phyloP scores from a whole-genome alignment of 2,888 invertebrate species.

The Orthosia cruda region DNA sequence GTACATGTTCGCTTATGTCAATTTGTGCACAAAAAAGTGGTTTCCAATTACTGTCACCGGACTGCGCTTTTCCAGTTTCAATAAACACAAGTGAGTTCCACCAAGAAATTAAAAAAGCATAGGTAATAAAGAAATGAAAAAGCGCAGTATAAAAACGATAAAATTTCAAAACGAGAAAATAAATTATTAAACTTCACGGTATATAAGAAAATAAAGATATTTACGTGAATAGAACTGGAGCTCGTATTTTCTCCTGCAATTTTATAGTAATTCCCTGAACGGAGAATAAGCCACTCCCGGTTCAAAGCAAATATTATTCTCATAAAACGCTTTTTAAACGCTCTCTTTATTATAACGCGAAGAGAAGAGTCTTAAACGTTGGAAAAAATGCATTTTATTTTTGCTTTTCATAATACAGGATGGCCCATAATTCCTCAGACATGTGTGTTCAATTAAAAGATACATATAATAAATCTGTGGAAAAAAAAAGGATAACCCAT shows the following conservation, averaged over 20 bases:
- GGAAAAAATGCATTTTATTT: background rate
- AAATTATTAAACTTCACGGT: background rate
- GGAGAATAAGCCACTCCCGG: conserved; percentile 25
- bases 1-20: too few relatives aligned
- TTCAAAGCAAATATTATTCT: conserved; percentile 44
- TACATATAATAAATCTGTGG: too few relatives aligned
- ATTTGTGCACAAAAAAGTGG: too few relatives aligned
- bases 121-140: too few relatives aligned
- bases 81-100: too few relatives aligned
- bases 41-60: too few relatives aligned
- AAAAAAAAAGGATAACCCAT: too few relatives aligned
- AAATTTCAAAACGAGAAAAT: background rate
- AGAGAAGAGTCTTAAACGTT: background rate
- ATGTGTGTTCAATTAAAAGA: too few relatives aligned
- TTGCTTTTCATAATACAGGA: background rate
- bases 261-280: conserved; percentile 47
- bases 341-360: background rate
- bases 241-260: conserved; percentile 27
- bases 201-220: conserved; percentile 23
- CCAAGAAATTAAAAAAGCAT: too few relatives aligned
- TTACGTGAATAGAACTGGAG: conserved; percentile 15
- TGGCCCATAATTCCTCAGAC: too few relatives aligned
- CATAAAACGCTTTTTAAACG: conserved; percentile 32
- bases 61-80: too few relatives aligned
- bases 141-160: background rate